Evolutionary conservation across 2,797 vertebrate genomes (phyloP).

Genomic region (Microhierax caerulescens): DNA sequence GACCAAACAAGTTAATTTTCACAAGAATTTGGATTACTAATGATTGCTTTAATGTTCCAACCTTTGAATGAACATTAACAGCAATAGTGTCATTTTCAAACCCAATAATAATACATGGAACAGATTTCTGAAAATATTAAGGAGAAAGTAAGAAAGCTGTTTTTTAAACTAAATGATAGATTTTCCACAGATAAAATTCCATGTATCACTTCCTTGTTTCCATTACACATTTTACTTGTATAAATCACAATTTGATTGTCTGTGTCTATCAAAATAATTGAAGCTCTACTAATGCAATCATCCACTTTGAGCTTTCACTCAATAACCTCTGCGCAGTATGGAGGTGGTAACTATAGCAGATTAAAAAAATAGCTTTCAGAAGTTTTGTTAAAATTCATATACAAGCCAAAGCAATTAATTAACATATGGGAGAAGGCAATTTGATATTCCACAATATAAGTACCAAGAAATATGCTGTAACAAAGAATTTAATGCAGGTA

Average conservation of each 20-base stretch:
- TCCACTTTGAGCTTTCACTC: background rate
- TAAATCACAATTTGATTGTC: background rate
- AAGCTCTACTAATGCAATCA: background rate
- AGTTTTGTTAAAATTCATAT: slow-evolving; percentile 11
- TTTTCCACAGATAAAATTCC: background rate
- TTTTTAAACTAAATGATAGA: background rate
- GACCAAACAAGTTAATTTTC: background rate
- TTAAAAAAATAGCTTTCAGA: slow-evolving; percentile 20
- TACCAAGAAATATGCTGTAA: slow-evolving; percentile 17
- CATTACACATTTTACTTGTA: background rate
- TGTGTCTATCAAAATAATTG: background rate
- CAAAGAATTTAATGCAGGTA: background rate
- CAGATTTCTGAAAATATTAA: background rate
- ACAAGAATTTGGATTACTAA: background rate
- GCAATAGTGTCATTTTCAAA: background rate
- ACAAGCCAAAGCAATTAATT: slow-evolving; percentile 51
- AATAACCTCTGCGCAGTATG: slow-evolving; percentile 20
- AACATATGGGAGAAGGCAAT: background rate
- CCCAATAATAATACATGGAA: fast-evolving
- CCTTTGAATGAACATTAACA: background rate
- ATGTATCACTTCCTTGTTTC: background rate
- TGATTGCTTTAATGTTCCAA: background rate
- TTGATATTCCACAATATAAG: background rate
- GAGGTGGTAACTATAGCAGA: background rate
- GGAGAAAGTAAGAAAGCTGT: background rate